A percentile compares a stretch with the other conserved stretches of the same genome.
Conservation (phyloP, 2,113 vertebrate genomes). For the Cygnus buccinator region DNA sequence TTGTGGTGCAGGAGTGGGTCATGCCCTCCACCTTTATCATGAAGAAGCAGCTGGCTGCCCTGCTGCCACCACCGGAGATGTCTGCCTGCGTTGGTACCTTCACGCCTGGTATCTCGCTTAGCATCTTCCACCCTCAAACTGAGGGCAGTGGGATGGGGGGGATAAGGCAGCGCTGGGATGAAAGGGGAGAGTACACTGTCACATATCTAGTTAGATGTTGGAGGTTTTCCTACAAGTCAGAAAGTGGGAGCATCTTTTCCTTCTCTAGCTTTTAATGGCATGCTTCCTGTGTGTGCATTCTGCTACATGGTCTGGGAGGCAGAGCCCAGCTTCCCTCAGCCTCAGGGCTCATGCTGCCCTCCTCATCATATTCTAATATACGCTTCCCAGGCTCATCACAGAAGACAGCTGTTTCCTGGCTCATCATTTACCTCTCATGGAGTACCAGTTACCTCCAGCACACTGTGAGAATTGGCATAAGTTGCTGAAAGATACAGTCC, state of each 20-base stretch:
- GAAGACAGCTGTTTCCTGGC: neutral
- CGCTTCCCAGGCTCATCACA: neutral
- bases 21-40: neutral
- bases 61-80: rapidly evolving
- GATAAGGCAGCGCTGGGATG: neutral
- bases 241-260: neutral
- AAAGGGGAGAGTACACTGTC: neutral
- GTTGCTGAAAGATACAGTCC: neutral
- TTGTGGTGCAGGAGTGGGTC: neutral
- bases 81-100: neutral
- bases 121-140: neutral
- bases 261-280: neutral
- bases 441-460: neutral
- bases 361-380: rapidly evolving
- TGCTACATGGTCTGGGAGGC: neutral
- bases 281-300: neutral
- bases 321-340: neutral
- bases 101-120: rapidly evolving
- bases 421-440: rapidly evolving
- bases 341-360: neutral
- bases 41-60: neutral
- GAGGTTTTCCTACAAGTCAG: neutral
- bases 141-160: rapidly evolving
- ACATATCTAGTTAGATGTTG: neutral
- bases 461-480: neutral